A percentile compares a stretch with the other conserved stretches of the same genome.
Evolutionary conservation across 2,113 vertebrate genomes (phyloP).

Genomic region (Calidris pugnax): DNA sequence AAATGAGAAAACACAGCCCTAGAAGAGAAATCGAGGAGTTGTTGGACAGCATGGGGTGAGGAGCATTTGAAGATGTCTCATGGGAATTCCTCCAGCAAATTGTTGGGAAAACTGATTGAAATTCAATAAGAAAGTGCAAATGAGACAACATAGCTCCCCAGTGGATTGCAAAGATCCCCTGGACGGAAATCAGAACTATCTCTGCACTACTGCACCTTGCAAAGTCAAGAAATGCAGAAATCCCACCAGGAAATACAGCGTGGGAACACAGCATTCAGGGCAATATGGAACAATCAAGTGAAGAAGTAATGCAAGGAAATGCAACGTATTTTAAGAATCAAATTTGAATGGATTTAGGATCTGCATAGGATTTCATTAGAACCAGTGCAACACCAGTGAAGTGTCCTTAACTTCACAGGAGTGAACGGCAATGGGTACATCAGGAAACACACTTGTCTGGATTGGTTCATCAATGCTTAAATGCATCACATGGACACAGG

Average conservation of each 20-base stretch:
- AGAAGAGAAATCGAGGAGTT: conserved; percentile 31
- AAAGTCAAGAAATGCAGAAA: background rate
- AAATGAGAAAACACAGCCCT: conserved; percentile 7
- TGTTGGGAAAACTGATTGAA: conserved; percentile 45
- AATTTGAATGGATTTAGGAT: background rate
- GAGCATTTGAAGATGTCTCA: conserved; percentile 33
- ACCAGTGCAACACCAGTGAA: background rate
- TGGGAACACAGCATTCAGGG: rapidly evolving
- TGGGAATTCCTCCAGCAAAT: conserved; percentile 9
- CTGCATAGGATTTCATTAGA: background rate
- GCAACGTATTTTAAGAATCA: background rate
- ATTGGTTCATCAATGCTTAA: rapidly evolving
- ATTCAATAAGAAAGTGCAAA: conserved; percentile 48
- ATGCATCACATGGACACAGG: background rate
- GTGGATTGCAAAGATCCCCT: background rate
- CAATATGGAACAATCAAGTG: background rate
- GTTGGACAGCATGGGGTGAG: background rate
- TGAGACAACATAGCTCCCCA: background rate
- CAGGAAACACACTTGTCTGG: background rate
- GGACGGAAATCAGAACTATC: background rate
- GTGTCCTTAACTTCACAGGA: background rate
- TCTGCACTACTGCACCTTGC: background rate
- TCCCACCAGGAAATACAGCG: rapidly evolving
- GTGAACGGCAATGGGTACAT: rapidly evolving
- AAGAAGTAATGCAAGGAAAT: background rate